Conservation (phyloP, 2,797 vertebrate species). For the Lagorchestes hirsutus region DNA sequence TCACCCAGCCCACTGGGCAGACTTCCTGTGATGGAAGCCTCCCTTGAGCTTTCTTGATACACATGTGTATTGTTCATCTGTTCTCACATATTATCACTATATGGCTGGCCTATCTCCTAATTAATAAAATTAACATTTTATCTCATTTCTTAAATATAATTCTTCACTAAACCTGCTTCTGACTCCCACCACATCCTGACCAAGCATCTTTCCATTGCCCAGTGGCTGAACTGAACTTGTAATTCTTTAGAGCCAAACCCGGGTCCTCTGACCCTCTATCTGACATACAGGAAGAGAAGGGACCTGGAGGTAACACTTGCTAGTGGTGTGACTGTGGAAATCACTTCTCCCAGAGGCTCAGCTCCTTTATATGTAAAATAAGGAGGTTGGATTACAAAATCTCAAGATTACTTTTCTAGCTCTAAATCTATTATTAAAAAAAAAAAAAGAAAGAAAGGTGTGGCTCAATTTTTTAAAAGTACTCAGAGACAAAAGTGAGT, state of each 20-base stretch:
- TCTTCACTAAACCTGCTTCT: not conserved
- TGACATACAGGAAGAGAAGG: not conserved
- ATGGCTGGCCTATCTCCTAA: not conserved
- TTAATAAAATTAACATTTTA: no score
- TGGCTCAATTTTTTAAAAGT: not conserved
- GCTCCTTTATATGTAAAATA: not conserved
- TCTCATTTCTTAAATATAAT: not conserved
- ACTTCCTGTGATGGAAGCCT: not conserved
- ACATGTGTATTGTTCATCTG: not conserved
- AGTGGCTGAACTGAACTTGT: not conserved
- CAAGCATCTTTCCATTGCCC: not conserved
- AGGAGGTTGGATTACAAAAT: not conserved
- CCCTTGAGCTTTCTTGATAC: not conserved
- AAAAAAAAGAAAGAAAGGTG: not conserved
- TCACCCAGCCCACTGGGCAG: not conserved
- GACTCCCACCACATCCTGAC: not conserved
- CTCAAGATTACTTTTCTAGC: not conserved
- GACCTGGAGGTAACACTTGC: not conserved
- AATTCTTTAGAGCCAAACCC: not conserved
- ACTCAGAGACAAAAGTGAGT: not conserved
- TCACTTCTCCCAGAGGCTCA: not conserved
- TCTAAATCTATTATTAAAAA: not conserved
- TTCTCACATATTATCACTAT: not conserved
- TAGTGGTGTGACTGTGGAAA: not conserved
- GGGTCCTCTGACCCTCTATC: not conserved